Base-by-base conservation (phyloP, 2,888 invertebrate genomes). In the Meteorus colon region DNA sequence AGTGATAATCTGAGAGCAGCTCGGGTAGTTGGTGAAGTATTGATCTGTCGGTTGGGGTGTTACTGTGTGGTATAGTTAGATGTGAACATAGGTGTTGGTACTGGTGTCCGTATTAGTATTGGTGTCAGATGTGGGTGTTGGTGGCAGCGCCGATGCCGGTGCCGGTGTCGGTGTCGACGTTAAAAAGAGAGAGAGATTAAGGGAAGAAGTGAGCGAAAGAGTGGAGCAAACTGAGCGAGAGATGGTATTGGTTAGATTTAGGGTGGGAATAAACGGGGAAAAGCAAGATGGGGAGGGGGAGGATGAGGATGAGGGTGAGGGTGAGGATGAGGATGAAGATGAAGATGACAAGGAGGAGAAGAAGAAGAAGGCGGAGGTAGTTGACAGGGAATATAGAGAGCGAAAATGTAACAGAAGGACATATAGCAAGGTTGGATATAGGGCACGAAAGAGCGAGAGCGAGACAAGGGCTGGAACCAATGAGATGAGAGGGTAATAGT, bases 1-100 rank as follows among this genome's bases (percentile, higher is more conserved):
- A 86, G 87, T 86, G 86, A 87, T 87, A 87, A 87, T 87, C 86
- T 86, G 84, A 81, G 82, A 86, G 85, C 86, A 86, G 87, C 85
- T 85, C 85, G 86, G 55, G 86, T 86, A 85, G 86, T 86, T 86
- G 85, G 86, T 86, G 82, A 76, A 82, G 87, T 87, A 87, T 87
- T 87, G 87, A 87, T 87, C 87, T 87, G 87, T 84, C 86, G 86
- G 86, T 84, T 81, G 84, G 78, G 85, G 86, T 86, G 87, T 86
- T 86, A 86, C 87, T 82, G 86, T 85, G 85, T 85, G 84, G 84
- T 86, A 85, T 85, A 84, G 84, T 83, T 83, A 83, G 83, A 84
- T 84, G 85, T 75, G 74, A 70, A 19, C 8, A 12, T 41, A 41
- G 12, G 8, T 41, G 41, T 12, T 12, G 8, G 34, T 34, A 2